phyloP scores from a whole-genome alignment of 2,797 vertebrate genomes.

The Clarias laeviceps region DNA sequence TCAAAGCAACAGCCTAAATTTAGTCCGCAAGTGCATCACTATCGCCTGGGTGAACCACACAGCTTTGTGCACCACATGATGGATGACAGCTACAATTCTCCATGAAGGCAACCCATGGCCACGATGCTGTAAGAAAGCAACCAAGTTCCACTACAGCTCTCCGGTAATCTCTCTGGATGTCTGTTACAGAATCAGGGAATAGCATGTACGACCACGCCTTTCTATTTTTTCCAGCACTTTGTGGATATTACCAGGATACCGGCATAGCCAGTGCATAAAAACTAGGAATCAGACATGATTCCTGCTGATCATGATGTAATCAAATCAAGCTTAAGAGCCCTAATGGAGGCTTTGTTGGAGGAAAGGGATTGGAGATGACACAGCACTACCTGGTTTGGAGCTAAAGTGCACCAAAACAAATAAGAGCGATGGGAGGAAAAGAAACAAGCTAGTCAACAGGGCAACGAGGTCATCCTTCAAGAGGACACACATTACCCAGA shows the following conservation, averaged over 20 bases:
- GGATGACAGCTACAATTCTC: conserved; percentile 8
- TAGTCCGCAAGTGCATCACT: conserved; percentile 48
- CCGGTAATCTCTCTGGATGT: conserved; percentile 24
- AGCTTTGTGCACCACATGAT: conserved; percentile 33
- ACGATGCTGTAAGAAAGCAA: conserved; percentile 24
- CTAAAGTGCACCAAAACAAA: conserved; percentile 16
- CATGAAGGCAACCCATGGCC: conserved; percentile 20
- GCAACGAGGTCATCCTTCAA: conserved; percentile 36
- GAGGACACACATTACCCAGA: conserved; percentile 26
- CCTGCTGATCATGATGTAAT: conserved; percentile 49
- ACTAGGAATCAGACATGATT: conserved; percentile 27
- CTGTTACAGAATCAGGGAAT: conserved; percentile 20
- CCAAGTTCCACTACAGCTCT: conserved; percentile 17
- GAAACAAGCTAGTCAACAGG: conserved; percentile 26
- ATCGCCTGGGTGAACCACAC: conserved; percentile 31
- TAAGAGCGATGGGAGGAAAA: conserved; percentile 28
- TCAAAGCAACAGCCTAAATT: conserved; percentile 56
- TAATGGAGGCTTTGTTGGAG: conserved; percentile 40
- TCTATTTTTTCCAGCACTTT: conserved; percentile 21
- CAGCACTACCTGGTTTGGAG: conserved; percentile 39
- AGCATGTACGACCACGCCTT: conserved; percentile 13
- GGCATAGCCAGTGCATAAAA: conserved; percentile 1
- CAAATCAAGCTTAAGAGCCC: conserved; percentile 52
- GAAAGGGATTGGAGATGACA: conserved; percentile 27
- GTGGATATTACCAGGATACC: conserved; percentile 31